These are phyloP conservation scores for Bombus terrestris DNA, from an alignment of 1,140 invertebrate genomes.

Conservation along the genomic window DNA sequence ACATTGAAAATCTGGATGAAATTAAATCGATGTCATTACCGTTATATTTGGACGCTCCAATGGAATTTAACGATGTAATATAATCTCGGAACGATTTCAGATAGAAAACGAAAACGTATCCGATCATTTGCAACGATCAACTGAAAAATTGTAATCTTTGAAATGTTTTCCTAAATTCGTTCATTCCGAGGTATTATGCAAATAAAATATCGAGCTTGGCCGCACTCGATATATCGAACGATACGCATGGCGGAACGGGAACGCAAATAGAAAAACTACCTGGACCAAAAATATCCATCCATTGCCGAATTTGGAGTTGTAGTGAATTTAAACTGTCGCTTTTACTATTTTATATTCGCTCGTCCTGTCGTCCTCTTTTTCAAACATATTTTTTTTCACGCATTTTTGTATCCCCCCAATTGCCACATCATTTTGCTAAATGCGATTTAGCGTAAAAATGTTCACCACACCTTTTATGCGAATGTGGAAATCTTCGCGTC, in stretches of 20 bases:
- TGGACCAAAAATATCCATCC: background rate
- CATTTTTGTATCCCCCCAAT: background rate
- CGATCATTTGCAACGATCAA: background rate
- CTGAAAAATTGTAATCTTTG: slow-evolving; percentile 28
- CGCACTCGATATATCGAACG: background rate
- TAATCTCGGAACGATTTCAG: background rate
- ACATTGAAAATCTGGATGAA: background rate
- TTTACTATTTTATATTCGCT: background rate
- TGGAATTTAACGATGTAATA: background rate
- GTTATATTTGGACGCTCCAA: background rate
- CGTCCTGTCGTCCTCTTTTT: background rate
- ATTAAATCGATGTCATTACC: background rate
- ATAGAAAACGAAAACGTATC: background rate
- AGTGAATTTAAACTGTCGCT: background rate
- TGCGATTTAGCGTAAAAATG: background rate
- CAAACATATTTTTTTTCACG: background rate
- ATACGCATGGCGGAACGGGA: background rate
- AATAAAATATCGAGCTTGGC: slow-evolving; percentile 9
- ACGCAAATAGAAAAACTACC: slow-evolving; percentile 1
- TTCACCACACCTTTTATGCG: background rate
- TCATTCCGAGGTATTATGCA: slow-evolving; percentile 26
- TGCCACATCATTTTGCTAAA: background rate
- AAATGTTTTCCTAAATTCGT: slow-evolving; percentile 31
- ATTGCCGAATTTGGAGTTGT: background rate
- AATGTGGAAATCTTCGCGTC: background rate